These are phyloP conservation scores for Atherinomorus stipes DNA, from an alignment of 2,113 vertebrate genomes.

Conservation along the genomic window DNA sequence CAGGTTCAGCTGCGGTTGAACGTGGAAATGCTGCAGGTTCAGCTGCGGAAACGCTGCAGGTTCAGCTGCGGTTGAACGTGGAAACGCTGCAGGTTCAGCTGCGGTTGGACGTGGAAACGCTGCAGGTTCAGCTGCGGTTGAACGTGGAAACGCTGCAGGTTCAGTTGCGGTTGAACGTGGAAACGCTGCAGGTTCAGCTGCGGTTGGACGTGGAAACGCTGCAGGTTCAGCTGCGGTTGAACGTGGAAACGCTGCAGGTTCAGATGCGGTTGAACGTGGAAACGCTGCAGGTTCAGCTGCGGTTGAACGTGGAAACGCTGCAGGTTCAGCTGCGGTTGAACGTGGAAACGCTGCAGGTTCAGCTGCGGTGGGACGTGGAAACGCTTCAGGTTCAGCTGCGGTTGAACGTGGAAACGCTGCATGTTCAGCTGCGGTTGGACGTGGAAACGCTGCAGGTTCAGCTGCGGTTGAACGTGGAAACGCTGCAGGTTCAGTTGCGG, in stretches of 20 bases:
- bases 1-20: slow-evolving; percentile 7
- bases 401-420: slow-evolving; percentile 7
- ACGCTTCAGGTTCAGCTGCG: background rate
- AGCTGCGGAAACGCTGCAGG: background rate
- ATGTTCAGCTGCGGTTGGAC: slow-evolving; percentile 9
- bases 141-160: background rate
- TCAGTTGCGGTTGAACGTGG: too few species aligned
- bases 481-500: background rate
- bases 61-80: slow-evolving; percentile 20
- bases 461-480: too few species aligned
- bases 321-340: slow-evolving; percentile 9
- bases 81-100: background rate
- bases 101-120: too few species aligned
- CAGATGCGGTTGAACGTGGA: too few species aligned
- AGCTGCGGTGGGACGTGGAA: too few species aligned
- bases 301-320: slow-evolving; percentile 8
- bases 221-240: slow-evolving; percentile 7
- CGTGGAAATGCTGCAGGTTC: background rate
- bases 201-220: too few species aligned
- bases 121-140: slow-evolving; percentile 4
- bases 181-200: background rate
- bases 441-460: background rate
- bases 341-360: background rate
- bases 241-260: background rate
- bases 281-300: background rate